Conservation (phyloP, 2,113 vertebrate genomes). For the Saguinus imperator region DNA sequence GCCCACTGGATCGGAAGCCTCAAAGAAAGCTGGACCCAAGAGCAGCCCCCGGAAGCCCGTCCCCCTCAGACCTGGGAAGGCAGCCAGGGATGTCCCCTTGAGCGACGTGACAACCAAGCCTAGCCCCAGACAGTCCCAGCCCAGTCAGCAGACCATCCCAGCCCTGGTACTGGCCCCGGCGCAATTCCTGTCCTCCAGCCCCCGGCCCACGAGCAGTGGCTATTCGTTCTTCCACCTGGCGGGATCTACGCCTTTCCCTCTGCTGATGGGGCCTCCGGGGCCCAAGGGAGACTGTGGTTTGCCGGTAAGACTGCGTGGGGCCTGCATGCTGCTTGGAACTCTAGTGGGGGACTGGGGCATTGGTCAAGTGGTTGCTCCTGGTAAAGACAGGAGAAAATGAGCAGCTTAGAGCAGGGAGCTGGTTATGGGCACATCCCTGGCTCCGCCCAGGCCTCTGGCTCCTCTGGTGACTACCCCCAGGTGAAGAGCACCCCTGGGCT, state of each 20-base stretch:
- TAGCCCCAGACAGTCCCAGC: slow-evolving; percentile 64
- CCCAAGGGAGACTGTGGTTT: slow-evolving; percentile 93
- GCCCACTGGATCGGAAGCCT: neutral
- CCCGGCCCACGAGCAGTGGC: slow-evolving; percentile 73
- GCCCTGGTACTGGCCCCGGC: neutral
- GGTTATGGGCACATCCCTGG: neutral
- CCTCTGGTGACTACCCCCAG: neutral
- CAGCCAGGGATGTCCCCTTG: slow-evolving; percentile 41
- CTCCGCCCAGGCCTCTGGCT: neutral
- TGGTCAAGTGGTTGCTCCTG: neutral
- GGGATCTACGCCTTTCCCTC: slow-evolving; percentile 88
- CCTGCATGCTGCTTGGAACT: neutral
- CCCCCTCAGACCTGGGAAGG: slow-evolving; percentile 9
- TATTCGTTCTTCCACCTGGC: slow-evolving; percentile 87
- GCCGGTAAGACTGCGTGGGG: slow-evolving; percentile 85
- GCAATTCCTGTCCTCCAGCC: slow-evolving; percentile 32
- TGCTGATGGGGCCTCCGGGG: slow-evolving; percentile 88
- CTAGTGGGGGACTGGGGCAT: neutral
- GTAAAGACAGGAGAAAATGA: neutral
- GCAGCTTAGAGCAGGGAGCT: neutral
- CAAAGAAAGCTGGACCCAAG: slow-evolving; percentile 51
- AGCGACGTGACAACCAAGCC: slow-evolving; percentile 27
- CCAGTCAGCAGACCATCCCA: slow-evolving; percentile 62
- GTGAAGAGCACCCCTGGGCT: neutral
- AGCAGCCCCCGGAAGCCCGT: neutral